These are phyloP conservation scores for Thalassoma bifasciatum DNA, from an alignment of 2,113 vertebrate genomes.

Conservation along the genomic window DNA sequence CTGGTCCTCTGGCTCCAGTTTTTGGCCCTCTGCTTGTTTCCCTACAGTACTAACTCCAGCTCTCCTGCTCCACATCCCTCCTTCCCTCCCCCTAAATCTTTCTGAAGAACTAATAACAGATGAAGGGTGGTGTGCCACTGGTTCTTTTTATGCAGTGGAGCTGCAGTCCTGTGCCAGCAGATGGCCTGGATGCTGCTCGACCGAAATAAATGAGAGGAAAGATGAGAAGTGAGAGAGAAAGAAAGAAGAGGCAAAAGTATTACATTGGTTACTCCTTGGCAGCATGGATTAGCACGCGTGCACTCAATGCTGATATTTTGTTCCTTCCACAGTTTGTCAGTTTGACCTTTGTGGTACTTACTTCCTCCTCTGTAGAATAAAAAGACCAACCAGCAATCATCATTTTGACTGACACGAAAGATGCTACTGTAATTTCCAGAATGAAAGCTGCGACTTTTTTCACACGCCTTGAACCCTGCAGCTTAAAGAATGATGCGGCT, in stretches of 20 bases:
- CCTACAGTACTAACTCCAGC: conserved; percentile 26
- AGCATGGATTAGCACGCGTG: conserved; percentile 51
- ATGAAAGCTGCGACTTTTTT: too few relatives aligned
- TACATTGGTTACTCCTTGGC: conserved; percentile 57
- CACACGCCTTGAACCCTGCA: too few relatives aligned
- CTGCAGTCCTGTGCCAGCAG: conserved; percentile 59
- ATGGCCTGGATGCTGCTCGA: conserved; percentile 41
- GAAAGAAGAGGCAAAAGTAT: conserved; percentile 55
- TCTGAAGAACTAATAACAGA: conserved; percentile 54
- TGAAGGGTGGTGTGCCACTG: conserved; percentile 61
- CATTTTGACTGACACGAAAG: neutral
- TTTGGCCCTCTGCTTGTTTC: conserved; percentile 45
- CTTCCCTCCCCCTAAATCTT: conserved; percentile 48
- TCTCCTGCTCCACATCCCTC: conserved; percentile 48
- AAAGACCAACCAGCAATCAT: conserved; percentile 9
- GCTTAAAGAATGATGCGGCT: too few relatives aligned
- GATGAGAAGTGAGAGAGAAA: conserved; percentile 40
- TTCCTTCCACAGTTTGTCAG: neutral
- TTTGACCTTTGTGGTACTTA: neutral
- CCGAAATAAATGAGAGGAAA: conserved; percentile 23
- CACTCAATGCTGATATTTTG: conserved; percentile 32
- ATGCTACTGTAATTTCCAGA: too few relatives aligned
- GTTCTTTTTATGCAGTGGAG: conserved; percentile 38
- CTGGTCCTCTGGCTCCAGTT: conserved; percentile 61
- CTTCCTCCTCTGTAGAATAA: neutral